phyloP scores from a whole-genome alignment of 2,797 vertebrate species.

The Rhyacichthys aspro region DNA sequence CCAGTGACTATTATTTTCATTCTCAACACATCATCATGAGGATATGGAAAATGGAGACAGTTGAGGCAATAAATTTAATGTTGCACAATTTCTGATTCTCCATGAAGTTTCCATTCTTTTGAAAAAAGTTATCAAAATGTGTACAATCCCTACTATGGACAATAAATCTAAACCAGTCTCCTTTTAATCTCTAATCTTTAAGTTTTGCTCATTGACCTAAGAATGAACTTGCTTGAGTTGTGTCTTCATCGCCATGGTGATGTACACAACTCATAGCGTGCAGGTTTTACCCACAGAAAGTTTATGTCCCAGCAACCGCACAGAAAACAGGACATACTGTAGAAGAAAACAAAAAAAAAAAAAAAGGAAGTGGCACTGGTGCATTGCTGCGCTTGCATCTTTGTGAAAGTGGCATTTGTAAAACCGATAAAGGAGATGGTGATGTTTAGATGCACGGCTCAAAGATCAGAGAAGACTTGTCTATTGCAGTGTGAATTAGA shows the following conservation, averaged over 20 bases:
- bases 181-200: too few species aligned
- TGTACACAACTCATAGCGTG: constrained; percentile 19
- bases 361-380: constrained; percentile 41
- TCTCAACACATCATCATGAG: neutral
- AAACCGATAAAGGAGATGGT: neutral
- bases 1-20: neutral
- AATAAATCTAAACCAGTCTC: too few species aligned
- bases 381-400: constrained; percentile 36
- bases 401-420: constrained; percentile 17
- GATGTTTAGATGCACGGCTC: neutral
- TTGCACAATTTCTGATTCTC: neutral
- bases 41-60: neutral
- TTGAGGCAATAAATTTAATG: neutral
- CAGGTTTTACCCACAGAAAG: constrained; percentile 40
- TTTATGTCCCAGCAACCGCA: constrained; percentile 24
- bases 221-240: constrained; percentile 20
- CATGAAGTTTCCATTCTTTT: too few species aligned
- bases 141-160: neutral
- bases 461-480: too few species aligned
- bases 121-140: too few species aligned
- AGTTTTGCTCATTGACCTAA: constrained; percentile 13
- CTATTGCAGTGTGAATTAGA: too few species aligned
- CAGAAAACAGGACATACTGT: constrained; percentile 45
- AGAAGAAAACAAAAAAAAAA: too few species aligned
- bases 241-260: constrained; percentile 38